Conservation (phyloP, 2,113 vertebrate genomes). For the Zosterops pallidus region DNA sequence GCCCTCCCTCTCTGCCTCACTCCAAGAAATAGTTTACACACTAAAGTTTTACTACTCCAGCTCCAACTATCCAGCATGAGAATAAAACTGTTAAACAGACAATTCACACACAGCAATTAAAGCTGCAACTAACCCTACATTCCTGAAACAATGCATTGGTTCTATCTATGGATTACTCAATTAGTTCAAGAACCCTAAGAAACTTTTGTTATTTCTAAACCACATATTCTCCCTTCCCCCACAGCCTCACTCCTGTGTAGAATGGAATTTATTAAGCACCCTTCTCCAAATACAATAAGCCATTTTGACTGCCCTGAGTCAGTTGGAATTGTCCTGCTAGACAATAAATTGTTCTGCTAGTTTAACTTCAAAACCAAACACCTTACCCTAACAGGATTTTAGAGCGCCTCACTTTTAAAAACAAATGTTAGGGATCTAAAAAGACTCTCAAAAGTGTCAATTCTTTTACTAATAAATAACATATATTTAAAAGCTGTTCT, state of each 20-base stretch:
- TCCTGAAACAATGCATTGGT: neutral
- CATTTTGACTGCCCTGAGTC: neutral
- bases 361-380: neutral
- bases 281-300: neutral
- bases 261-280: neutral
- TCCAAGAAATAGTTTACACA: neutral
- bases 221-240: neutral
- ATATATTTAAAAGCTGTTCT: neutral
- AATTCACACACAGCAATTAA: neutral
- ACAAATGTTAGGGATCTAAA: neutral
- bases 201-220: neutral
- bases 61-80: neutral
- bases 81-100: neutral
- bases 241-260: neutral
- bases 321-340: neutral
- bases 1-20: neutral
- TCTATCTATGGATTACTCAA: neutral
- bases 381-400: neutral
- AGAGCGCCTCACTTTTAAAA: neutral
- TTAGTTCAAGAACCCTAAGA: neutral
- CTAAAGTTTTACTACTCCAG: neutral
- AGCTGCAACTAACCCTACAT: neutral
- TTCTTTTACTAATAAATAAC: neutral
- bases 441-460: fast-evolving
- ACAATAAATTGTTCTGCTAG: neutral